These are phyloP conservation scores for Apotomis turbidana DNA, from an alignment of 2,888 invertebrate genomes.

Conservation along the genomic window DNA sequence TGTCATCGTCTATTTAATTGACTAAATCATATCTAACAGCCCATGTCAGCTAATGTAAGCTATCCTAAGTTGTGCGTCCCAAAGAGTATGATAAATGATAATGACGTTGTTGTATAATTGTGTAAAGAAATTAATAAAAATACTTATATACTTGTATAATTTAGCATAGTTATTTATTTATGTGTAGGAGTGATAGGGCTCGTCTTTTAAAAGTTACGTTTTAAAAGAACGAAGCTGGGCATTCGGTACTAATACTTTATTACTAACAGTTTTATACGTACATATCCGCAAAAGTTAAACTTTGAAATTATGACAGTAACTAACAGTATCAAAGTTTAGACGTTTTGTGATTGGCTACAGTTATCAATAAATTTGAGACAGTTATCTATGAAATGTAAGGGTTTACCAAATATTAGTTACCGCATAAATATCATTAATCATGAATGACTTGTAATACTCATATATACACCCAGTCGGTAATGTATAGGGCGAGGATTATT, in stretches of 20 bases:
- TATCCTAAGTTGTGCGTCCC: constrained; percentile 80
- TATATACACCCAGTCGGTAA: constrained; percentile 60
- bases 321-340: constrained; percentile 71
- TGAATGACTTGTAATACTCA: constrained; percentile 68
- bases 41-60: constrained; percentile 53
- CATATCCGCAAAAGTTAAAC: constrained; percentile 76
- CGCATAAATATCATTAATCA: constrained; percentile 57
- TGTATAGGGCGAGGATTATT: constrained; percentile 78
- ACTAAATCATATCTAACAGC: constrained; percentile 32
- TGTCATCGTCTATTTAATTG: constrained; percentile 41
- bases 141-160: constrained; percentile 80
- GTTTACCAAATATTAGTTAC: constrained; percentile 63
- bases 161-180: constrained; percentile 81
- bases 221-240: constrained; percentile 74
- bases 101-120: constrained; percentile 82
- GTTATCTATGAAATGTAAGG: constrained; percentile 43
- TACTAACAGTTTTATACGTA: constrained; percentile 62
- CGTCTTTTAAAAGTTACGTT: constrained; percentile 77
- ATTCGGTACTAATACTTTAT: constrained; percentile 64
- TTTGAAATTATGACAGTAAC: constrained; percentile 64
- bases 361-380: constrained; percentile 27
- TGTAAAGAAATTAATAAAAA: constrained; percentile 77
- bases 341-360: constrained; percentile 63
- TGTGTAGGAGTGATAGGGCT: constrained; percentile 67
- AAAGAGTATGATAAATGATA: constrained; percentile 80